phyloP scores from a whole-genome alignment of 2,113 vertebrate genomes.

The Himantopus leucocephalus region DNA sequence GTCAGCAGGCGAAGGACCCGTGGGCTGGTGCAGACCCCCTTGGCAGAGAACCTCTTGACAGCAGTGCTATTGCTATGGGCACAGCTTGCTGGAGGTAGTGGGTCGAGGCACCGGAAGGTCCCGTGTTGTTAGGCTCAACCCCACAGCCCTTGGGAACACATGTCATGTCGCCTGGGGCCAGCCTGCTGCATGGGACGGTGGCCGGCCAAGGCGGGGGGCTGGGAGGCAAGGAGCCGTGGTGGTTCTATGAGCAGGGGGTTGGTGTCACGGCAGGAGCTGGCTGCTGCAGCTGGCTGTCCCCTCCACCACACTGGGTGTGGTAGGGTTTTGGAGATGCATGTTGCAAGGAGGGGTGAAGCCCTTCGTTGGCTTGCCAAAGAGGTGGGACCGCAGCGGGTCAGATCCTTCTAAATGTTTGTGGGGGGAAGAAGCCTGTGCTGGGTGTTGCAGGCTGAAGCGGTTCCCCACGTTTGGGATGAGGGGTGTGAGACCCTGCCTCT shows the following conservation, averaged over 20 bases:
- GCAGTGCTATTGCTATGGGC: fast-evolving
- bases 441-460: fast-evolving
- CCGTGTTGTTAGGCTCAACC: fast-evolving
- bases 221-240: neutral
- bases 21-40: neutral
- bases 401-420: neutral
- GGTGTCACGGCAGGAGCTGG: neutral
- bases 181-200: too few relatives aligned
- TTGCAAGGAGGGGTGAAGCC: neutral
- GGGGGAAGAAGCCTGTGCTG: neutral
- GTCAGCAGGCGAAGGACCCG: neutral
- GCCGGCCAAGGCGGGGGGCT: fast-evolving
- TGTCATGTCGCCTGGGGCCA: fast-evolving
- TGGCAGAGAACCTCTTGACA: too few relatives aligned
- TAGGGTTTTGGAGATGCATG: neutral
- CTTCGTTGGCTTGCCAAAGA: neutral
- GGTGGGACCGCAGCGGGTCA: neutral
- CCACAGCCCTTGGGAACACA: fast-evolving
- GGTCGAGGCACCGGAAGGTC: neutral
- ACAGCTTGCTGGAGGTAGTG: fast-evolving
- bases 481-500: neutral
- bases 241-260: neutral
- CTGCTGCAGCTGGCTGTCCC: neutral
- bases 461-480: neutral
- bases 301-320: fast-evolving